A percentile compares a stretch with the other conserved stretches of the same genome.
These are phyloP conservation scores for Drosophila paranaensis DNA, from an alignment of 2,888 invertebrate species.

Conservation along the genomic window DNA sequence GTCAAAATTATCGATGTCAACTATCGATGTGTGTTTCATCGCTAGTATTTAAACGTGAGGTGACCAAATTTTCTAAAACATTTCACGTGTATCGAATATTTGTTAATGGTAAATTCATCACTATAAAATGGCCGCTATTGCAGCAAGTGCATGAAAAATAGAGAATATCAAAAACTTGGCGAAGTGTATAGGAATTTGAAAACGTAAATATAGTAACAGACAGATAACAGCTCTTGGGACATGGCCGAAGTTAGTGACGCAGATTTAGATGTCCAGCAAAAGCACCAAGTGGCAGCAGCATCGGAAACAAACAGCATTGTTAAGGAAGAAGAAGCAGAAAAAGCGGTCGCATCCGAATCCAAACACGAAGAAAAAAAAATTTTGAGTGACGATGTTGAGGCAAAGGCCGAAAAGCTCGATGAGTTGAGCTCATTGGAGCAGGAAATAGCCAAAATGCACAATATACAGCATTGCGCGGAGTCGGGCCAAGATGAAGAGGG, in stretches of 20 bases:
- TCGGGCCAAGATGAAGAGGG: slow-evolving; percentile 13
- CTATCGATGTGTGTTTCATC: slow-evolving; percentile 15
- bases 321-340: slow-evolving; percentile 38
- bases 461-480: slow-evolving; percentile 45
- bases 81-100: slow-evolving; percentile 6
- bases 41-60: not conserved
- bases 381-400: slow-evolving; percentile 8
- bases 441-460: slow-evolving; percentile 83
- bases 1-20: slow-evolving; percentile 33
- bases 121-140: slow-evolving; percentile 67
- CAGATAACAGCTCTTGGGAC: slow-evolving; percentile 14
- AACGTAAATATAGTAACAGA: slow-evolving; percentile 5
- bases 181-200: slow-evolving; percentile 35
- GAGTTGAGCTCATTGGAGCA: slow-evolving; percentile 81
- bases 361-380: slow-evolving; percentile 36
- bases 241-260: slow-evolving; percentile 47
- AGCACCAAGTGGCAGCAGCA: slow-evolving; percentile 5
- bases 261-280: slow-evolving; percentile 20
- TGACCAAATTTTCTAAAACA: not conserved
- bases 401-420: slow-evolving; percentile 63
- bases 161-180: not conserved
- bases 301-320: slow-evolving; percentile 35
- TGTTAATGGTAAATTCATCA: slow-evolving; percentile 34
- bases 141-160: slow-evolving; percentile 63
- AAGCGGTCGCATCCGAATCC: slow-evolving; percentile 46